Conservation (phyloP, 2,113 vertebrate species). For the Phaethon lepturus region DNA sequence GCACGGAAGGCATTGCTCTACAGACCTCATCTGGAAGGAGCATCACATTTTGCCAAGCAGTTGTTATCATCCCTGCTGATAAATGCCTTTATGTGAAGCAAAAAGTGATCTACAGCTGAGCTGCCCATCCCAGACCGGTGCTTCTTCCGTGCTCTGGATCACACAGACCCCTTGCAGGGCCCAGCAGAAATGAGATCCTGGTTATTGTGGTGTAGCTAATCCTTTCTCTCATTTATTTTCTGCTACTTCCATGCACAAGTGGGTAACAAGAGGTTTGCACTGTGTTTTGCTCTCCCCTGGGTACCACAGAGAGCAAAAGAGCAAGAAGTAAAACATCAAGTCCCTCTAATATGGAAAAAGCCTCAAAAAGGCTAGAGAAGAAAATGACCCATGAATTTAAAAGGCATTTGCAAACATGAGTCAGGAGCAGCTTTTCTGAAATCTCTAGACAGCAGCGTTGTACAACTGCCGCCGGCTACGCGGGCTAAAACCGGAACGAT, state of each 20-base stretch:
- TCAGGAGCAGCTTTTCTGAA: background rate
- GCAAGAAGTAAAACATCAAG: background rate
- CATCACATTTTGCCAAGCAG: background rate
- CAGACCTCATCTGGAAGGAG: background rate
- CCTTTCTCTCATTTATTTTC: background rate
- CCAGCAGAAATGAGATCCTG: background rate
- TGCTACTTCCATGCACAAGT: background rate
- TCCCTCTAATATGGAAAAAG: accelerated
- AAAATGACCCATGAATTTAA: background rate
- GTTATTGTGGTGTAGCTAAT: background rate
- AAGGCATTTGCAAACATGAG: background rate
- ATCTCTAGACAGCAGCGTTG: background rate
- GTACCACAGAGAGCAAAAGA: background rate
- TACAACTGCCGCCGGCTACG: background rate
- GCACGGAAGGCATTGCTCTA: background rate
- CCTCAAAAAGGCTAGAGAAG: background rate
- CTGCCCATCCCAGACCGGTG: background rate
- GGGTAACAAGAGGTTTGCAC: background rate
- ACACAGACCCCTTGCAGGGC: background rate
- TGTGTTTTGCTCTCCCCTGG: background rate
- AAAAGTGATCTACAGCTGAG: background rate
- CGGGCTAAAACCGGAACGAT: background rate
- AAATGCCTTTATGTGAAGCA: background rate
- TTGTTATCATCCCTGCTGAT: background rate
- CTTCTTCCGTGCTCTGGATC: background rate